Conservation (phyloP, 2,888 invertebrate genomes). For the Drosophila mimica region DNA sequence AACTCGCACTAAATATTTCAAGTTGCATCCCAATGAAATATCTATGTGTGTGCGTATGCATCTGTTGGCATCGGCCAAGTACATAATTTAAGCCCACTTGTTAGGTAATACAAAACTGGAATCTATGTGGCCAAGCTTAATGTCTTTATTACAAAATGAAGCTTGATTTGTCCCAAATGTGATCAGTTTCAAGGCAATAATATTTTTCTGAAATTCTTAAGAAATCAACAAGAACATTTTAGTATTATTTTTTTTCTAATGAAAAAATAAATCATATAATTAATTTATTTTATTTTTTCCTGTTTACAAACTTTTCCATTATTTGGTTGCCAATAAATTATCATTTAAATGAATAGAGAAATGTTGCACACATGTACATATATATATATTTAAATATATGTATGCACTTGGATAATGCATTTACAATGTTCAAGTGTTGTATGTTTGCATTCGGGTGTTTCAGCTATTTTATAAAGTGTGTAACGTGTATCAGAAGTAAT, state of each 20-base stretch:
- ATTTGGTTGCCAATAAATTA: neutral
- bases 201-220: neutral
- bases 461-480: neutral
- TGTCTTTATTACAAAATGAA: neutral
- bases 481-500: neutral
- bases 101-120: neutral
- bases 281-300: neutral
- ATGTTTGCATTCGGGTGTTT: neutral
- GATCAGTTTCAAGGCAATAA: neutral
- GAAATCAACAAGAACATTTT: neutral
- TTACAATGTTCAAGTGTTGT: neutral
- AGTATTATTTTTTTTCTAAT: neutral
- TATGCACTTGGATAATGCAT: neutral
- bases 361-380: neutral
- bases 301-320: neutral
- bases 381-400: neutral
- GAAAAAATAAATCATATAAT: neutral
- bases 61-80: neutral
- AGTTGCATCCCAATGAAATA: constrained; percentile 1
- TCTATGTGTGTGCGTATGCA: neutral
- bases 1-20: constrained; percentile 15
- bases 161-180: neutral
- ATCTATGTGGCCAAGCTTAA: neutral
- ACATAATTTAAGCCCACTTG: neutral
- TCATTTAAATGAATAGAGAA: neutral